Evolutionary conservation across 2,797 vertebrate species (phyloP), one percentile per base, ranked within the genome.

Genomic region (Pteropus rufus): DNA sequence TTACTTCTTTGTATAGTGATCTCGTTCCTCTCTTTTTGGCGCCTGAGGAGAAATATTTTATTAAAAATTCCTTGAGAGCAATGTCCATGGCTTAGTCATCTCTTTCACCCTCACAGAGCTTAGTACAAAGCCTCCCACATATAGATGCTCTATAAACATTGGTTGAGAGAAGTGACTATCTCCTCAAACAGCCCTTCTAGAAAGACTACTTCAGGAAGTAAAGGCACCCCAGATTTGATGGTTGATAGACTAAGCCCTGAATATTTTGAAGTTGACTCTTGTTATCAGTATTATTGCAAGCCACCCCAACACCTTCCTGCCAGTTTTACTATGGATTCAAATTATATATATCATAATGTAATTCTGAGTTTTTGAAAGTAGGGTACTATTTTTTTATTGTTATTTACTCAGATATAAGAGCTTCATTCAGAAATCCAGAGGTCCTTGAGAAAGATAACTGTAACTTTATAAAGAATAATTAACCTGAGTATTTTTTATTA

Each of bases 61-160:
- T 79, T 97, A 65, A 84, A 93, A 97, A 94, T 97, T 97, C 80
- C 72, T 94, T 58, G 86, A 77, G 46, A 69, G 41, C 70, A 72
- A 36, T 23, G 76, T 91, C 86, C 70, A 73, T 95, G 56, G 46
- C 73, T 95, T 93, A 36, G 80, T 96, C 46, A 83, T 87, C 46
- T 92, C 44, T 46, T 6, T 29, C 81, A 49, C 5, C 58, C 65
- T 90, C 39, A 72, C 5, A 56, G 49, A 90, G 18, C 46, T 94
- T 65, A 95, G 60, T 58, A 95, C 52, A 96, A 83, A 89, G 58
- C 41, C 24, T 60, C 72, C 65, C 10, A 60, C 49, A 70, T 80
- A 69, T 52, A 83, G 44, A 81, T 87, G 39, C 31, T 87, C 95
- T 34, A 46, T 87, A 89, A 95, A 84, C 83, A 83, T 29, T 83